Percentiles rank a stretch among this genome's conserved stretches.
Conservation (phyloP, 1,140 invertebrate genomes). For the Brachionus plicatilis region DNA sequence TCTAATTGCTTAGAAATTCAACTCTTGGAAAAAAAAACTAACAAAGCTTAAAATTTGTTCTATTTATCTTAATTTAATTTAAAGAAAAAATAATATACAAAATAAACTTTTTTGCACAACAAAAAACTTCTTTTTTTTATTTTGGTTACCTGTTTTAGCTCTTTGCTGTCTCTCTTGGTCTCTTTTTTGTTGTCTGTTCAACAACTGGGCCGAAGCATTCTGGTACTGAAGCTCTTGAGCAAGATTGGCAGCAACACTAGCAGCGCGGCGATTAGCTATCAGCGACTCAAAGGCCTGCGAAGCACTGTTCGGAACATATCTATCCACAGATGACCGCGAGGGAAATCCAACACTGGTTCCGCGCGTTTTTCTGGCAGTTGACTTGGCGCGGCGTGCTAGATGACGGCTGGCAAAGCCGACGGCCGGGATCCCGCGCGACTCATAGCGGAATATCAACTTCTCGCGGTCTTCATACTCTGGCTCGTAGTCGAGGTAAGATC, state of each 20-base stretch:
- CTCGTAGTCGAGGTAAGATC: slow-evolving; percentile 19
- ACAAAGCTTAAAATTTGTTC: neutral
- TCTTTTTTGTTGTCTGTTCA: slow-evolving; percentile 17
- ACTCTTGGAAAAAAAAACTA: too few relatives aligned
- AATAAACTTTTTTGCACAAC: neutral
- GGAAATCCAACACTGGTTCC: slow-evolving; percentile 33
- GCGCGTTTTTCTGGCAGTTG: slow-evolving; percentile 6
- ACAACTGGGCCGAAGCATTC: neutral
- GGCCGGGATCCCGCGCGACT: neutral
- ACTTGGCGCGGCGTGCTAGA: slow-evolving; percentile 36
- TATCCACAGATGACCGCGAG: neutral
- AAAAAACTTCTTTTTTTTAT: neutral
- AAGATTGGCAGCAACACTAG: slow-evolving; percentile 37
- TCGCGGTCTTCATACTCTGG: slow-evolving; percentile 32
- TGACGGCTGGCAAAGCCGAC: slow-evolving; percentile 28
- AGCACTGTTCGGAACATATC: slow-evolving; percentile 38
- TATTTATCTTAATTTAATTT: neutral
- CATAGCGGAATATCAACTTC: slow-evolving; percentile 15
- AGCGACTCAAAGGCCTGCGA: slow-evolving; percentile 26
- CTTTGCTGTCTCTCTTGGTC: slow-evolving; percentile 21
- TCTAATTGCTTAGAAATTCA: too few relatives aligned
- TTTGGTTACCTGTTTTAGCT: slow-evolving; percentile 34
- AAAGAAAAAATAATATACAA: neutral
- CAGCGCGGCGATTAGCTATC: neutral
- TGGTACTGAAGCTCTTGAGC: slow-evolving; percentile 7